These are phyloP conservation scores for Drosophila prostipennis DNA, from an alignment of 2,888 invertebrate genomes.

Conservation along the genomic window DNA sequence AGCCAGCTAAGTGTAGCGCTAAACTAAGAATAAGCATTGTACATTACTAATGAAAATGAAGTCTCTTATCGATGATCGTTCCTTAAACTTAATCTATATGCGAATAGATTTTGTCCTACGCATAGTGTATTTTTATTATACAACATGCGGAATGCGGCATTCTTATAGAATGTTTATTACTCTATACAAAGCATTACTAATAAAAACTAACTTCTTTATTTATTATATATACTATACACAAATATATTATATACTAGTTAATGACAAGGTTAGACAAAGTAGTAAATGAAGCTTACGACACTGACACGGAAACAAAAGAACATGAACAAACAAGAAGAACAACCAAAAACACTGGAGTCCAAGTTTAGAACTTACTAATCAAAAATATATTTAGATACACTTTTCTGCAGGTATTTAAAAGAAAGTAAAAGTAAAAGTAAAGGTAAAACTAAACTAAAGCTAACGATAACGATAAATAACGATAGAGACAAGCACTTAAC, in stretches of 20 bases:
- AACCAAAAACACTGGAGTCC: slow-evolving; percentile 75
- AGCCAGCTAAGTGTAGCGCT: slow-evolving; percentile 31
- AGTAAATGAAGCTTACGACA: slow-evolving; percentile 77
- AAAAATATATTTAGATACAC: slow-evolving; percentile 80
- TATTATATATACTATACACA: slow-evolving; percentile 55
- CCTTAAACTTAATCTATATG: slow-evolving; percentile 65
- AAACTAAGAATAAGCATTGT: slow-evolving; percentile 69
- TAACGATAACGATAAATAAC: slow-evolving; percentile 48
- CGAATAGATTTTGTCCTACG: slow-evolving; percentile 43
- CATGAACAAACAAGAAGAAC: slow-evolving; percentile 50
- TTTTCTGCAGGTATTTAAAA: slow-evolving; percentile 77
- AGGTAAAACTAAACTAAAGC: slow-evolving; percentile 38
- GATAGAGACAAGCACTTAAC: slow-evolving; percentile 75
- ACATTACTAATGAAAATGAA: slow-evolving; percentile 75
- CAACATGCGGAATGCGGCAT: slow-evolving; percentile 50
- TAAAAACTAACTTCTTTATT: slow-evolving; percentile 63
- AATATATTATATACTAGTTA: slow-evolving; percentile 63
- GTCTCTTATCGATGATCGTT: slow-evolving; percentile 80
- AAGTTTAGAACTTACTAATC: slow-evolving; percentile 80
- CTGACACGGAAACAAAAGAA: slow-evolving; percentile 53
- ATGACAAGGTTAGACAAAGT: slow-evolving; percentile 66
- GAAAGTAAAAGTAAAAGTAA: slow-evolving; percentile 34
- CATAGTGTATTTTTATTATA: slow-evolving; percentile 73
- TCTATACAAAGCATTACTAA: slow-evolving; percentile 57
- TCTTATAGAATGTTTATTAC: slow-evolving; percentile 73